Percentiles rank a stretch among this genome's conserved stretches.
Conservation (phyloP, 2,797 vertebrate genomes). For the Dermochelys coriacea region DNA sequence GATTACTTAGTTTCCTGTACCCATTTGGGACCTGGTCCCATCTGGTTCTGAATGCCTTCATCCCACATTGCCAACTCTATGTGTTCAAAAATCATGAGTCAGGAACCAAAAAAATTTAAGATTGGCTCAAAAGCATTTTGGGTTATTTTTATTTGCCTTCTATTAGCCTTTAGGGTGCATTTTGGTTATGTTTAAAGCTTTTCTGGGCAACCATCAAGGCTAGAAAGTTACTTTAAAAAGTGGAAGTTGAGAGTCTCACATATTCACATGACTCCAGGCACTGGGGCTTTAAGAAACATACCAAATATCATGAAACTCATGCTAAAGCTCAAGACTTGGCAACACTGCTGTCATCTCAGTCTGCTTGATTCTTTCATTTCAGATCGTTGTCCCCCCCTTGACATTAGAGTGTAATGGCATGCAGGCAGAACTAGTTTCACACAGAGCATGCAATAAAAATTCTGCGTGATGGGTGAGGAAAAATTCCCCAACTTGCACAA, state of each 20-base stretch:
- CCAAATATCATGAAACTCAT: background rate
- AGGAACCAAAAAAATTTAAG: background rate
- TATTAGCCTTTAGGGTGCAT: background rate
- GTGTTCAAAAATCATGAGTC: background rate
- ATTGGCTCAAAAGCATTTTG: background rate
- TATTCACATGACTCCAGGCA: background rate
- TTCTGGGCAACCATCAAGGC: background rate
- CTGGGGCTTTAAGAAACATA: background rate
- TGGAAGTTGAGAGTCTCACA: background rate
- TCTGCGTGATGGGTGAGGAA: background rate
- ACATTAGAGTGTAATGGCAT: background rate
- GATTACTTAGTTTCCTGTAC: background rate
- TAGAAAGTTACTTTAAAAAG: background rate
- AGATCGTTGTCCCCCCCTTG: background rate
- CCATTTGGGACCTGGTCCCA: background rate
- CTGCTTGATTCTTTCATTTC: background rate
- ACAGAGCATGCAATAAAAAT: background rate
- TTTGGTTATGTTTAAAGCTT: background rate
- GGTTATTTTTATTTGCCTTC: background rate
- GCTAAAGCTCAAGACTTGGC: background rate
- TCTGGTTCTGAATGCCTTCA: background rate
- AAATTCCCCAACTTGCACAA: rapidly evolving
- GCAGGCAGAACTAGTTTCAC: background rate
- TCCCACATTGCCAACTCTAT: background rate
- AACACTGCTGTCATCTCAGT: background rate